phyloP scores from a whole-genome alignment of 2,113 vertebrate genomes.

The Ictidomys tridecemlineatus region DNA sequence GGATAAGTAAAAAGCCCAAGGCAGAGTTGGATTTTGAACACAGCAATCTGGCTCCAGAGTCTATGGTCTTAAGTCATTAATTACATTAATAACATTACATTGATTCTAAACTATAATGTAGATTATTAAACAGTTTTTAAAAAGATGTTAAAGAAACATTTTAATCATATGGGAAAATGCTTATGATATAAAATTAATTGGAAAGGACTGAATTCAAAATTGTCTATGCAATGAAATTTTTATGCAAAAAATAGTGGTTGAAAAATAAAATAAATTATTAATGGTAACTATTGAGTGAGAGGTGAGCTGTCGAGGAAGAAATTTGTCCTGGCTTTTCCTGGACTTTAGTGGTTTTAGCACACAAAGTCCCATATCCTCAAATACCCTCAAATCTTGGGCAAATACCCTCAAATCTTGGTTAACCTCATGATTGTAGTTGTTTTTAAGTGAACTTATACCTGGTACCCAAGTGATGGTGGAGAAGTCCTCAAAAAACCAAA shows the following conservation, averaged over 20 bases:
- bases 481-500: neutral
- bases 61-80: neutral
- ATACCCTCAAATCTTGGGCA: neutral
- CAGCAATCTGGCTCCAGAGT: neutral
- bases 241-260: neutral
- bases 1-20: neutral
- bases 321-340: neutral
- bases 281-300: neutral
- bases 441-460: conserved; percentile 10
- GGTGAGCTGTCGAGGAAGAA: neutral
- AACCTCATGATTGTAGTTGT: neutral
- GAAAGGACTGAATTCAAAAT: conserved; percentile 64
- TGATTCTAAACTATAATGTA: neutral
- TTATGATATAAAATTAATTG: conserved; percentile 58
- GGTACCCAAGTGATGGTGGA: neutral
- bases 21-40: neutral
- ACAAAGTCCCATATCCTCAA: neutral
- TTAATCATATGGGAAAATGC: conserved; percentile 38
- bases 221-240: neutral
- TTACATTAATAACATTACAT: neutral
- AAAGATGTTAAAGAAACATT: neutral
- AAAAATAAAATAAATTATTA: conserved; percentile 31
- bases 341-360: neutral
- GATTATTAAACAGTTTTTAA: conserved; percentile 41
- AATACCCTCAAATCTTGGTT: neutral